Base-by-base conservation (phyloP, 2,888 invertebrate genomes). In the Morpho deidamia region DNA sequence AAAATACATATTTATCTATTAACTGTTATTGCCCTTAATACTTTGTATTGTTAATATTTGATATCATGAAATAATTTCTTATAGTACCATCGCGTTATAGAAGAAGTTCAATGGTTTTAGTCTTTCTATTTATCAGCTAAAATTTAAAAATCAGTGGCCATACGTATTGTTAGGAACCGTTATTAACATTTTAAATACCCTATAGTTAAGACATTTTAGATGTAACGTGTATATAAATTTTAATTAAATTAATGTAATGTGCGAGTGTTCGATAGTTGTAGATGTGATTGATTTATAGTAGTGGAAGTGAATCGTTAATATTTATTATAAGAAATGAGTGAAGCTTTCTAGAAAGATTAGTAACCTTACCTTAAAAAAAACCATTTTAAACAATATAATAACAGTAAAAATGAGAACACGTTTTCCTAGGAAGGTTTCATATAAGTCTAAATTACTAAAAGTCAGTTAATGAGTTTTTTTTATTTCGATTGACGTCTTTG, bases 201-300 rank as follows among this genome's bases (percentile, higher is more conserved):
- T 74, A 74, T 70, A 78, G 78, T 71, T 75, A 85, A 83, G 79
- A 68, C 74, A 76, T 71, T 69, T 76, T 86, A 87, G 83, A 66
- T 69, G 66, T 85, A 82, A 84, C 72, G 76, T 89, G 89, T 89
- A 89, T 88, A 89, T 89, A 87, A 72, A 81, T 87, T 86, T 85
- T 79, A 81, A 76, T 72, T 74, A 83, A 85, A 83, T 83, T 75
- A 81, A 81, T 83, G 81, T 85, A 81, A 84, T 77, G 89, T 89
- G 88, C 76, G 89, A 81, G 88, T 89, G 88, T 87, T 88, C 78
- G 81, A 86, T 89, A 89, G 87, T 70, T 78, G 88, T 89, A 88
- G 89, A 74, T 76, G 83, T 86, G 83, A 78, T 78, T 77, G 69
- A 78, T 71, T 79, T 70, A 23, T 23, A 23, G 83, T 85, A 83